Evolutionary conservation across 2,113 vertebrate genomes (phyloP).

Genomic region (Pelodiscus sinensis): DNA sequence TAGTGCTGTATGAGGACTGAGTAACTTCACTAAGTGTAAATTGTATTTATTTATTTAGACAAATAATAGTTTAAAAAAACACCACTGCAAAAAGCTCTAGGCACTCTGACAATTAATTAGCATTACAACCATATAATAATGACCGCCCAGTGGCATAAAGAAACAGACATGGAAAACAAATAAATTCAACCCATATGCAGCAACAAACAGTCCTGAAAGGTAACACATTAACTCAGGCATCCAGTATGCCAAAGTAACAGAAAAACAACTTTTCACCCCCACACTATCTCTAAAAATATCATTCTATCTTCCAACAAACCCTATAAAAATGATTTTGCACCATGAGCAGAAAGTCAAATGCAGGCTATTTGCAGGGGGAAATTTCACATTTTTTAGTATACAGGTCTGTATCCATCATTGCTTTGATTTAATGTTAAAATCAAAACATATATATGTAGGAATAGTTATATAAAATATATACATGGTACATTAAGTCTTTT

Average conservation of each 20-base stretch:
- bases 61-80: background rate
- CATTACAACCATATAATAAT: background rate
- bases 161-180: background rate
- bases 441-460: background rate
- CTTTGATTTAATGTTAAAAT: background rate
- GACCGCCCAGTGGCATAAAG: conserved; percentile 2
- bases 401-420: fast-evolving
- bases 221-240: background rate
- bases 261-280: background rate
- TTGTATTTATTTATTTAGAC: background rate
- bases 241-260: background rate
- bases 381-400: background rate
- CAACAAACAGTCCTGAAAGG: background rate
- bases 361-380: background rate
- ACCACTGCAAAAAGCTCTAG: background rate
- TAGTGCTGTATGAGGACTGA: background rate
- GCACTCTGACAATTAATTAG: conserved; percentile 17
- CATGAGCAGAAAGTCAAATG: background rate
- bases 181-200: background rate
- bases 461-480: fast-evolving
- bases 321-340: background rate
- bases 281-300: background rate
- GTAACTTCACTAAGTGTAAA: background rate
- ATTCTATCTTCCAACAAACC: background rate
- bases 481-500: background rate